Evolutionary conservation across 2,113 vertebrate species (phyloP).

Genomic region (Lepus europaeus): DNA sequence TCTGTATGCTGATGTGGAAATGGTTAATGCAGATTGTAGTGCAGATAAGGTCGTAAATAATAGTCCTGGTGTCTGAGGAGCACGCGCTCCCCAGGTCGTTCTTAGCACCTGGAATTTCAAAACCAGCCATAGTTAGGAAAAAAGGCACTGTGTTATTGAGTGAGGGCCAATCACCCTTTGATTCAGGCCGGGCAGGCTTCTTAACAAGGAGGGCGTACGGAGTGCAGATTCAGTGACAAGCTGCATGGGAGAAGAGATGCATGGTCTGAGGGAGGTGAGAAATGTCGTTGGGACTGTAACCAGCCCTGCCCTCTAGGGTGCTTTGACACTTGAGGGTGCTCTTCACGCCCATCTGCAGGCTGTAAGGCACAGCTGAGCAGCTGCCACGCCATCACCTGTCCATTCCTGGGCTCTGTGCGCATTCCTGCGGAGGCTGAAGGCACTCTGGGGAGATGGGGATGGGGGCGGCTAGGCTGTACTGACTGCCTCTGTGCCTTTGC

Average conservation of each 20-base stretch:
- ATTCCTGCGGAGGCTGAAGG: neutral
- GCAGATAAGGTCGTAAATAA: constrained; percentile 47
- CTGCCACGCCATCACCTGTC: neutral
- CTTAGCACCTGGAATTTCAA: constrained; percentile 37
- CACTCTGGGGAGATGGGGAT: neutral
- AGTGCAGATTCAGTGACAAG: constrained; percentile 9
- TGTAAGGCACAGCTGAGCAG: neutral
- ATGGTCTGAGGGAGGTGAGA: neutral
- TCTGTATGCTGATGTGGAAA: constrained; percentile 2
- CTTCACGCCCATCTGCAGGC: neutral
- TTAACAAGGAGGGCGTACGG: neutral
- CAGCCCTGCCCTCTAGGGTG: neutral
- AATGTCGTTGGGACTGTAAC: neutral
- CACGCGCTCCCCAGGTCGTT: neutral
- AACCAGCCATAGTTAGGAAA: neutral
- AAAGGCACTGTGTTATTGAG: neutral
- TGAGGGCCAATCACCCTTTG: neutral
- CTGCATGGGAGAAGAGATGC: neutral
- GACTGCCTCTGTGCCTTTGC: neutral
- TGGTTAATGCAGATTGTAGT: constrained; percentile 40
- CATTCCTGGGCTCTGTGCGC: neutral
- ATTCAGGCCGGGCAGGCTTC: constrained; percentile 26
- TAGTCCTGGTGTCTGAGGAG: neutral
- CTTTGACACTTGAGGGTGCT: neutral
- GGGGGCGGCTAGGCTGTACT: neutral